A percentile compares a stretch with the other conserved stretches of the same genome.
Conservation (phyloP, 2,113 vertebrate species). For the Nyctibius bracteatus region DNA sequence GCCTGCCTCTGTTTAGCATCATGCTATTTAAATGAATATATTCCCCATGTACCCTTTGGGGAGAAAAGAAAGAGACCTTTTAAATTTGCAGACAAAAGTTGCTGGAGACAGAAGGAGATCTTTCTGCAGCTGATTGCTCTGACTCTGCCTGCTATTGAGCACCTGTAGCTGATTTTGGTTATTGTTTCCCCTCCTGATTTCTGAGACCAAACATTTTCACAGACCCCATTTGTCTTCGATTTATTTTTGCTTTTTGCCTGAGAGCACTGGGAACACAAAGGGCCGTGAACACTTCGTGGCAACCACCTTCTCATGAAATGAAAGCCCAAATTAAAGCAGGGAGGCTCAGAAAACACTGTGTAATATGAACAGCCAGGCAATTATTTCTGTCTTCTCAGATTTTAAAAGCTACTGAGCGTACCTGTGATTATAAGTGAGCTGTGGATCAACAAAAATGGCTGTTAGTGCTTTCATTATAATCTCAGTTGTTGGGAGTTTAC, state of each 20-base stretch:
- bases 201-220: neutral
- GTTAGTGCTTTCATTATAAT: slow-evolving; percentile 60
- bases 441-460: slow-evolving; percentile 58
- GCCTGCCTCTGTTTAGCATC: neutral
- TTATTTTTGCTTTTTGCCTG: neutral
- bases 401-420: slow-evolving; percentile 57
- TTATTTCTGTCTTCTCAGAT: neutral
- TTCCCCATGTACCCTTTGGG: neutral
- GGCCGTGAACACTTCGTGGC: neutral
- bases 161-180: neutral
- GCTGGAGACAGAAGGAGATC: neutral
- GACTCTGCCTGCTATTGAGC: neutral
- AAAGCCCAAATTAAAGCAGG: neutral
- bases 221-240: neutral
- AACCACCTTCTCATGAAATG: neutral
- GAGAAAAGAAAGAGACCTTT: neutral
- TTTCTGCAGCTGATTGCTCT: neutral
- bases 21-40: neutral
- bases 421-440: slow-evolving; percentile 46
- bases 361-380: neutral
- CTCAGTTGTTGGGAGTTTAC: slow-evolving; percentile 54
- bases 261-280: neutral
- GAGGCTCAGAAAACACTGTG: neutral
- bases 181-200: neutral
- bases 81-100: neutral